Percentiles rank a stretch among this genome's conserved stretches.
Evolutionary conservation across 2,888 invertebrate genomes (phyloP).

Genomic region (Platycheirus albimanus): DNA sequence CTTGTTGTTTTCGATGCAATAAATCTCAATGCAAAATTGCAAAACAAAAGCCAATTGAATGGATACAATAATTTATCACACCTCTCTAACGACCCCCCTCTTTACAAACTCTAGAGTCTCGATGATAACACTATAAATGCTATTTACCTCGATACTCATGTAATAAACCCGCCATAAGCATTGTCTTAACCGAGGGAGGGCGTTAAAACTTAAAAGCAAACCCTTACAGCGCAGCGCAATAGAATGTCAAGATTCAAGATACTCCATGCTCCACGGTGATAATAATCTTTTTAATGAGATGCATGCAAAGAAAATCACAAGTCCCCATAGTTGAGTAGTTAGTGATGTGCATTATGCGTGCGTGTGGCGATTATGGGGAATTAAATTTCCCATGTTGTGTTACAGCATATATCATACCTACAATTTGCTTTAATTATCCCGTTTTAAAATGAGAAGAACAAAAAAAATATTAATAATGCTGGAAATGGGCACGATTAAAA

Average conservation of each 20-base stretch:
- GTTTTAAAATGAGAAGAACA: too few relatives aligned
- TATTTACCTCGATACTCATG: constrained; percentile 36
- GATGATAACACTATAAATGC: constrained; percentile 32
- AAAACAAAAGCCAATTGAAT: constrained; percentile 32
- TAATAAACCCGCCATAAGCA: constrained; percentile 24
- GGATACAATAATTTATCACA: constrained; percentile 31
- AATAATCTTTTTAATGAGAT: constrained; percentile 51
- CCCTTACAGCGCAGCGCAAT: constrained; percentile 30
- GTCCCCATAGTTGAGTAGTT: not conserved
- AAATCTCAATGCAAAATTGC: constrained; percentile 58
- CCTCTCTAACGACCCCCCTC: not conserved
- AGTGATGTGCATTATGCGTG: constrained; percentile 43
- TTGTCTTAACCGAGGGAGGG: constrained; percentile 16
- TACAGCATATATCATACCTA: not conserved
- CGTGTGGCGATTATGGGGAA: constrained; percentile 14
- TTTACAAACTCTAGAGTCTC: too few relatives aligned
- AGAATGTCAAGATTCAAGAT: constrained; percentile 30
- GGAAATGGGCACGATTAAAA: constrained; percentile 13
- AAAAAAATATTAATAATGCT: not conserved
- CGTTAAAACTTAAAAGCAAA: not conserved
- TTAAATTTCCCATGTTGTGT: constrained; percentile 4
- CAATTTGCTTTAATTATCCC: constrained; percentile 50
- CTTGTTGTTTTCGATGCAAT: constrained; percentile 39
- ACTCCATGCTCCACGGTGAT: not conserved
- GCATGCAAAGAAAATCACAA: constrained; percentile 35